A percentile compares a stretch with the other conserved stretches of the same genome.
These are phyloP conservation scores for Limnephilus lunatus DNA, from an alignment of 2,888 invertebrate species.

Conservation along the genomic window DNA sequence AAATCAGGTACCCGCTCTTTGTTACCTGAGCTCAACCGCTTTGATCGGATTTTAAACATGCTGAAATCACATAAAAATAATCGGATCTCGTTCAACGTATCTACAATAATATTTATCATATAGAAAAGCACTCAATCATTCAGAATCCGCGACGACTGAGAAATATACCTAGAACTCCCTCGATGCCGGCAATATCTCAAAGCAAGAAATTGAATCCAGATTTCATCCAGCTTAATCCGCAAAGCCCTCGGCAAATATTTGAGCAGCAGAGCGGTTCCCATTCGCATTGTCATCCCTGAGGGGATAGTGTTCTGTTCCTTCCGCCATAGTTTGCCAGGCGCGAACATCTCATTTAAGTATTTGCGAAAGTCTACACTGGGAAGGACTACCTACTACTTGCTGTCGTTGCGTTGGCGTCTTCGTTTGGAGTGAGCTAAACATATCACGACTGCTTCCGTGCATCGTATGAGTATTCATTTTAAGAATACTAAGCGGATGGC, in stretches of 20 bases:
- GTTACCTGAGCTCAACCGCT: not conserved
- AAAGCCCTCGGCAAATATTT: slow-evolving; percentile 2
- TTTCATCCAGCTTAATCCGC: not conserved
- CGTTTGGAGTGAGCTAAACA: not conserved
- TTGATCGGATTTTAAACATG: not conserved
- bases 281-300: not conserved
- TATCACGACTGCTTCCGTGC: not conserved
- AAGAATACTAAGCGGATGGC: not conserved
- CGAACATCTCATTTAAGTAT: not conserved
- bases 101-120: not conserved
- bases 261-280: not conserved
- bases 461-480: not conserved
- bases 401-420: not conserved
- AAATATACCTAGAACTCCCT: not conserved
- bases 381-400: not conserved
- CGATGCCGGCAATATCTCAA: not conserved
- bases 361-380: not conserved
- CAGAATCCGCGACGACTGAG: not conserved
- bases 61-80: not conserved
- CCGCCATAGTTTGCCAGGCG: not conserved
- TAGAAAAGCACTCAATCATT: not conserved
- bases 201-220: slow-evolving; percentile 2
- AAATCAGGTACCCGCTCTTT: not conserved
- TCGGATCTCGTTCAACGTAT: not conserved
- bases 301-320: not conserved